Evolutionary conservation across 2,113 vertebrate genomes (phyloP).

Genomic region (Syngnathoides biaculeatus): DNA sequence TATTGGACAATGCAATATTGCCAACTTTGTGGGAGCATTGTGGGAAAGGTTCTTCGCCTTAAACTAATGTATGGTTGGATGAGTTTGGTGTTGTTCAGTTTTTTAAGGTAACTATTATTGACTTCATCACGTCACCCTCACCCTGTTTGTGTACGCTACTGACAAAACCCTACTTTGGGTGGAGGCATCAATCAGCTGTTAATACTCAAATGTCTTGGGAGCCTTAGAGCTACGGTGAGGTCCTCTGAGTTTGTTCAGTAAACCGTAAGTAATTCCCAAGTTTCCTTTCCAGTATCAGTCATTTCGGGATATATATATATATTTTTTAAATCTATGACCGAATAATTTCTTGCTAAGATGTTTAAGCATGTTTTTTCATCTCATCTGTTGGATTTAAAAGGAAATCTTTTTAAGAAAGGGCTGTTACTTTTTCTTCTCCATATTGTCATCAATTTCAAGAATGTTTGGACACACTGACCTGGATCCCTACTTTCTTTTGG

Average conservation of each 20-base stretch:
- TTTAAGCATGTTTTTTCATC: background rate
- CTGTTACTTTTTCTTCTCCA: background rate
- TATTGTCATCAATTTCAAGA: background rate
- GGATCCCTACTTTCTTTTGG: slow-evolving; percentile 7
- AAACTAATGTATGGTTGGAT: no score
- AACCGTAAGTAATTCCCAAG: slow-evolving; percentile 7
- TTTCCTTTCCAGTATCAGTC: background rate
- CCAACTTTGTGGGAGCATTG: no score
- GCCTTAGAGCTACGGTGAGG: slow-evolving; percentile 5
- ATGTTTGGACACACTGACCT: slow-evolving; percentile 17
- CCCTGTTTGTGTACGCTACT: background rate
- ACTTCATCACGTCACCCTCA: background rate
- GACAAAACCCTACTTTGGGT: background rate
- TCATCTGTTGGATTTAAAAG: background rate
- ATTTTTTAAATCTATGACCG: background rate
- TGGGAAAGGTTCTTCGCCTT: no score
- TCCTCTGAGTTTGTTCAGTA: slow-evolving; percentile 33
- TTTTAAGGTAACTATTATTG: background rate
- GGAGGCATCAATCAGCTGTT: background rate
- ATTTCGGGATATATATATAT: background rate
- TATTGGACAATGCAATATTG: no score
- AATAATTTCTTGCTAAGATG: background rate
- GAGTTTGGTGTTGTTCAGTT: no score
- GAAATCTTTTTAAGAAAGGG: background rate
- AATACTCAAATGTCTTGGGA: background rate